phyloP scores from a whole-genome alignment of 2,888 invertebrate species.

The Acronicta alni region DNA sequence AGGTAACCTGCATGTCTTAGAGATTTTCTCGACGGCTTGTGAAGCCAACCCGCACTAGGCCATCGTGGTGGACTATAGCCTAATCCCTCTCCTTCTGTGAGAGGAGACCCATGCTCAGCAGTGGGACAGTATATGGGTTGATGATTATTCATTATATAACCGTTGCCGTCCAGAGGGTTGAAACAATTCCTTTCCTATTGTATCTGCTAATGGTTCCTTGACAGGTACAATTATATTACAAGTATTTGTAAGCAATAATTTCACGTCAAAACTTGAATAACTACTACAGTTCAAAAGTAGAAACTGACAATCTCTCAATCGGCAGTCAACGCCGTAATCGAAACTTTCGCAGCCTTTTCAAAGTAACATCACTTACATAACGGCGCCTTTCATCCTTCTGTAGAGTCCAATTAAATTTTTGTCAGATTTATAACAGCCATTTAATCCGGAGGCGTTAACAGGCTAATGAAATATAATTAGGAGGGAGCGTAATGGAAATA shows the following conservation, averaged over 20 bases:
- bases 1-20: too few species aligned
- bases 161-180: too few species aligned
- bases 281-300: neutral
- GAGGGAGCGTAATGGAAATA: constrained; percentile 32
- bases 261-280: neutral
- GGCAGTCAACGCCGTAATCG: constrained; percentile 19
- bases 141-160: too few species aligned
- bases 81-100: too few species aligned
- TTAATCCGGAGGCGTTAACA: constrained; percentile 41
- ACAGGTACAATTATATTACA: neutral
- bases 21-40: too few species aligned
- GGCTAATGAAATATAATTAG: constrained; percentile 53
- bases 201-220: too few species aligned
- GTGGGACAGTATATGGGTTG: too few species aligned
- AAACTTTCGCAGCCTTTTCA: constrained; percentile 14
- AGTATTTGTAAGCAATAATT: neutral
- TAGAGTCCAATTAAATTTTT: constrained; percentile 29
- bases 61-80: too few species aligned
- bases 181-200: too few species aligned
- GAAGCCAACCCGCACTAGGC: too few species aligned
- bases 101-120: too few species aligned
- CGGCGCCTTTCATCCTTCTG: constrained; percentile 12
- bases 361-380: constrained; percentile 23
- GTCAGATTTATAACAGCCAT: constrained; percentile 44
- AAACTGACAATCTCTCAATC: constrained; percentile 20